Evolutionary conservation across 2,797 vertebrate species (phyloP).

Genomic region (Pelobates cultripes): DNA sequence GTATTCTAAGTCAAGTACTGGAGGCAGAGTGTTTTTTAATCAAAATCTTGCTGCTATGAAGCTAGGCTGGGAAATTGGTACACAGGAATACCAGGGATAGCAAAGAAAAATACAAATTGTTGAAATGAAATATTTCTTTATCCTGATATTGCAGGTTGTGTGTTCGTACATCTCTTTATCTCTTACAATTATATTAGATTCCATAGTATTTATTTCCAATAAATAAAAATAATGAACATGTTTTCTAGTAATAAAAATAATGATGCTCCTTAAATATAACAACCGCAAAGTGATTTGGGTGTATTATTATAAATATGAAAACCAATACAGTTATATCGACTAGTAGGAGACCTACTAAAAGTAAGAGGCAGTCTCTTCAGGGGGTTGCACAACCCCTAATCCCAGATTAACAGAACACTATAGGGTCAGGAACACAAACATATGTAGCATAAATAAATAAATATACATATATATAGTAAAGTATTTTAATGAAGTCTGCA

Average conservation of each 20-base stretch:
- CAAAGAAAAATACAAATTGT: background rate
- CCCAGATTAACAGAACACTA: too few species aligned
- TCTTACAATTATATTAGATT: background rate
- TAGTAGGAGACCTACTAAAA: too few species aligned
- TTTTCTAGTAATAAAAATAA: background rate
- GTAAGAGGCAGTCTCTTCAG: too few species aligned
- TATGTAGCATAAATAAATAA: too few species aligned
- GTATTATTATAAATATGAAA: too few species aligned
- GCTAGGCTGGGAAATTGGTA: background rate
- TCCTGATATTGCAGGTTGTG: background rate
- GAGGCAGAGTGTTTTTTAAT: slow-evolving; percentile 6
- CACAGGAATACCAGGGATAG: background rate
- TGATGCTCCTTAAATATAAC: background rate
- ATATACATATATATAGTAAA: too few species aligned
- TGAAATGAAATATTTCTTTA: background rate
- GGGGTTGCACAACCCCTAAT: too few species aligned
- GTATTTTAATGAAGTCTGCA: too few species aligned
- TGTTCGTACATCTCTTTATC: background rate
- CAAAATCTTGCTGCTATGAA: background rate
- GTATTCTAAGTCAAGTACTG: background rate
- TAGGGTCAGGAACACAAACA: too few species aligned
- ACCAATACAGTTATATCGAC: too few species aligned
- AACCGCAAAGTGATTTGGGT: too few species aligned
- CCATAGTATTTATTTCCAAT: background rate
- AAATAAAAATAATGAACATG: background rate